Evolutionary conservation across 2,797 vertebrate species (phyloP).

Genomic region (Yasuhikotakia modesta): DNA sequence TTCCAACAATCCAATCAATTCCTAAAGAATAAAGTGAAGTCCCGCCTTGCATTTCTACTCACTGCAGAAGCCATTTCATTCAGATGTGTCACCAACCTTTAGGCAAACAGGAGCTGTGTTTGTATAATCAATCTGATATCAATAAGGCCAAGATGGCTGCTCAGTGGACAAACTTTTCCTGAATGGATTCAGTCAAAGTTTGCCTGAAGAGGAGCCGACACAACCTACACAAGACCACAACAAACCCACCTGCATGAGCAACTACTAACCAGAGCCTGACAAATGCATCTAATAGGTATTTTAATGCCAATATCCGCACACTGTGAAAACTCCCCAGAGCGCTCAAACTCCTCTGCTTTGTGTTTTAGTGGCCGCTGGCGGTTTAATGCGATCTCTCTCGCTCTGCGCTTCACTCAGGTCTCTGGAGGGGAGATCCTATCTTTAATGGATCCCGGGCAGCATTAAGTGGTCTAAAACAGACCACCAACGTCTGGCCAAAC

Average conservation of each 20-base stretch:
- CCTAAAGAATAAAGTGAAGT: no score
- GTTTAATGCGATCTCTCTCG: slow-evolving; percentile 41
- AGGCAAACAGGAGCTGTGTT: no score
- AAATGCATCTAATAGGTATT: slow-evolving; percentile 24
- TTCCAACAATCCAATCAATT: no score
- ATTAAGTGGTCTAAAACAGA: slow-evolving; percentile 62
- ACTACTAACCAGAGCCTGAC: background rate
- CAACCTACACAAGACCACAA: background rate
- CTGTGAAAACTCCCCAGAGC: slow-evolving; percentile 37
- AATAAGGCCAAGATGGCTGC: no score
- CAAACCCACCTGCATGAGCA: background rate
- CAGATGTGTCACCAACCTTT: no score
- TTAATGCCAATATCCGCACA: slow-evolving; percentile 32
- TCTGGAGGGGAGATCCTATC: slow-evolving; percentile 44
- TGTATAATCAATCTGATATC: no score
- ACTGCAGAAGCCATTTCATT: no score
- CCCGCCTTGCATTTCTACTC: no score
- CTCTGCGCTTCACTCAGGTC: slow-evolving; percentile 28
- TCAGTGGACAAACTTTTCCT: background rate
- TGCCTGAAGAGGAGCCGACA: background rate
- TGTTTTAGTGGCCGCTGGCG: slow-evolving; percentile 5
- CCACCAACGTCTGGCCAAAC: slow-evolving; percentile 35
- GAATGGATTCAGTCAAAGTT: background rate
- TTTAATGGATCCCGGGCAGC: slow-evolving; percentile 54
- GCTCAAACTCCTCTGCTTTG: slow-evolving; percentile 7